phyloP scores from a whole-genome alignment of 1,140 invertebrate species.

The Papilio aristodemus region DNA sequence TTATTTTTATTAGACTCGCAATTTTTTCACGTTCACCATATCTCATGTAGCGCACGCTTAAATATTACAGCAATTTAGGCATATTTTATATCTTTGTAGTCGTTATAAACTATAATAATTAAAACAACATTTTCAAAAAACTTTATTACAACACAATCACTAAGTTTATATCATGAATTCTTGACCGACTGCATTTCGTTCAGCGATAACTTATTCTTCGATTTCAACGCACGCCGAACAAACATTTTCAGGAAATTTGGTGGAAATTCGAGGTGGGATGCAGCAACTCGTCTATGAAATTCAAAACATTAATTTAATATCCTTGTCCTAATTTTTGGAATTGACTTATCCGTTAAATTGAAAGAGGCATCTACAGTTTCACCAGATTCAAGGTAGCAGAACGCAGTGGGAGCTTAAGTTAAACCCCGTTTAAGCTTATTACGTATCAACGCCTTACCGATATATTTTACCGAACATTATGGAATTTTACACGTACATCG shows the following conservation, averaged over 20 bases:
- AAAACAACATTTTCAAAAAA: background rate
- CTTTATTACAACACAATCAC: conserved; percentile 1
- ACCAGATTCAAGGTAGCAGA: no score
- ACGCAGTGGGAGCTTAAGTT: no score
- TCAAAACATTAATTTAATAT: background rate
- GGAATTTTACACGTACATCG: no score
- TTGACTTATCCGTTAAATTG: no score
- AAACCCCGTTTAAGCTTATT: no score
- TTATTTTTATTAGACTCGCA: no score
- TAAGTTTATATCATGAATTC: background rate
- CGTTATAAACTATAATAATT: no score
- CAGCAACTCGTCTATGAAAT: background rate
- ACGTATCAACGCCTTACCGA: no score
- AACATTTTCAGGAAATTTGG: background rate
- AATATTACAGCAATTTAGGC: background rate
- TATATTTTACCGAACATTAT: no score
- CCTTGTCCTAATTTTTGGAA: no score
- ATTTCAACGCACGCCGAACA: background rate
- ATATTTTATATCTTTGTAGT: background rate
- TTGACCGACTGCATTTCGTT: background rate
- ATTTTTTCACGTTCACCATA: no score
- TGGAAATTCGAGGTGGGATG: background rate
- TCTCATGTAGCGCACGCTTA: background rate
- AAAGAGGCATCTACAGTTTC: no score
- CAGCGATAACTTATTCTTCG: background rate